Base-by-base conservation (phyloP, 37 sponge, comb jelly and placozoan species). In the Hormiphora californensis region DNA sequence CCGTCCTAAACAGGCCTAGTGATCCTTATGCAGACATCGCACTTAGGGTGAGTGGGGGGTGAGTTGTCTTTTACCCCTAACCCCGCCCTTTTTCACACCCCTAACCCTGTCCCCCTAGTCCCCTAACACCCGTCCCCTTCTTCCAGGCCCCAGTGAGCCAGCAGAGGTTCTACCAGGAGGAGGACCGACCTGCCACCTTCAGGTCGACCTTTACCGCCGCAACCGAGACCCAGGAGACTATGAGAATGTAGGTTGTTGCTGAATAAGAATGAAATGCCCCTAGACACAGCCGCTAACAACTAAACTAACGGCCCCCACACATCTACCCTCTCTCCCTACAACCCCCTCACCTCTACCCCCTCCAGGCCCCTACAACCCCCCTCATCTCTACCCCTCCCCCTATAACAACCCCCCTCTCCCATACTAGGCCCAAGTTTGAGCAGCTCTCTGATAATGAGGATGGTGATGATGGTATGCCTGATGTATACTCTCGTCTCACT, bases 141-240 rank as follows among this genome's bases (percentile, higher is more conserved):
- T 46, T 46, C 12, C 12, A 17, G 51, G 8, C 8, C 8, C 12
- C 51, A 17, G 1, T 35, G 7, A 30, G 68, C 68, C 7, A 57
- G 30, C 61, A 30, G 61, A 28, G 30, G 7, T 57, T 57, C 61
- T 57, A 28, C 61, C 30, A 57, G 61, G 30, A 57, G 27, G 61
- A 57, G n/a, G 81, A 73, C 3, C 81, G 81, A 40, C 81, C 81
- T 4, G 81, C 81, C 38, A 73, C 81, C n/a, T 73, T 43, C 46
- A 27, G 81, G 9, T 33, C 81, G 23, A 73, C 44, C 25, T 33
- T 73, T 7, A 73, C 81, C 21, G 81, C 61, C n/a, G n/a, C n/a
- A n/a, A n/a, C n/a, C n/a, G n/a, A n/a, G n/a, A n/a, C n/a, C n/a
- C n/a, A n/a, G n/a, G n/a, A n/a, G n/a, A n/a, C n/a, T n/a, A n/a